A percentile compares a stretch with the other conserved stretches of the same genome.
These are phyloP conservation scores for Iphiclides podalirius DNA, from an alignment of 2,888 invertebrate genomes.

Conservation along the genomic window DNA sequence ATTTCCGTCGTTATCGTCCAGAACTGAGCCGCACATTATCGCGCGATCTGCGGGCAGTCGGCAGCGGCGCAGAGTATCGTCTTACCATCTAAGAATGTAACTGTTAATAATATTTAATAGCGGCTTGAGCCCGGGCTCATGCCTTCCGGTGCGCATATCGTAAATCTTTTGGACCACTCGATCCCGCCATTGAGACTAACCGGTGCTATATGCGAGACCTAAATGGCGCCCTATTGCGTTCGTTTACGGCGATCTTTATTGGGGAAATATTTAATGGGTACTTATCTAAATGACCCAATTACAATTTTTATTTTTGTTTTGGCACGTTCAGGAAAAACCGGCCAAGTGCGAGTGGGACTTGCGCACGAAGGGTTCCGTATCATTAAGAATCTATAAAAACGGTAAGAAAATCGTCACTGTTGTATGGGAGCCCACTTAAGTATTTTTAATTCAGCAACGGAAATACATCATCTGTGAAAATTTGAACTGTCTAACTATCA, in stretches of 20 bases:
- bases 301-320: too few relatives aligned
- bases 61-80: conserved; percentile 23
- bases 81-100: conserved; percentile 35
- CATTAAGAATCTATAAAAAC: too few relatives aligned
- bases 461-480: too few relatives aligned
- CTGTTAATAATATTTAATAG: conserved; percentile 36
- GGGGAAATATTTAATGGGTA: too few relatives aligned
- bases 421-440: too few relatives aligned
- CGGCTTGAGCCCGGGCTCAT: conserved; percentile 33
- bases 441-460: too few relatives aligned
- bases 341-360: too few relatives aligned
- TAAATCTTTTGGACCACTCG: conserved; percentile 33
- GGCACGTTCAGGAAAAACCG: too few relatives aligned
- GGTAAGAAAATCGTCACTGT: too few relatives aligned
- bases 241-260: not conserved
- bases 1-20: conserved; percentile 6
- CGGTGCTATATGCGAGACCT: conserved; percentile 26
- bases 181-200: conserved; percentile 8
- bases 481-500: too few relatives aligned
- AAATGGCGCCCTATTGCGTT: not conserved
- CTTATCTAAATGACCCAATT: too few relatives aligned
- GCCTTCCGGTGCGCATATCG: conserved; percentile 40
- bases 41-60: conserved; percentile 18
- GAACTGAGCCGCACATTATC: not conserved
- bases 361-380: too few relatives aligned